Percentiles rank a stretch among this genome's conserved stretches.
Evolutionary conservation across 1,140 invertebrate genomes (phyloP).

Genomic region (Hyphantria cunea): DNA sequence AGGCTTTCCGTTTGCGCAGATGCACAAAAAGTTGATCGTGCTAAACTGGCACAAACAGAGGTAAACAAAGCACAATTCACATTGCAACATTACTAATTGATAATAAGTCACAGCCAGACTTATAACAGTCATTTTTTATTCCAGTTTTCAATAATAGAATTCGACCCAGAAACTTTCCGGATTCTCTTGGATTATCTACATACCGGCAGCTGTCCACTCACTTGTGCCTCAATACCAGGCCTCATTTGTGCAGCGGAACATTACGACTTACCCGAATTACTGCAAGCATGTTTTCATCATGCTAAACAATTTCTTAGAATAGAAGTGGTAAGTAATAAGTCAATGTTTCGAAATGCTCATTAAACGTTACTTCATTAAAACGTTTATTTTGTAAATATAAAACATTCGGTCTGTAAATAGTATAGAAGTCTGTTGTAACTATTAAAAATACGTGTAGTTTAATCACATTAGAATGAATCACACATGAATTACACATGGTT

Average conservation of each 20-base stretch:
- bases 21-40: slow-evolving; percentile 95
- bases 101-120: no score
- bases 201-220: slow-evolving; percentile 94
- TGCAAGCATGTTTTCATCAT: slow-evolving; percentile 97
- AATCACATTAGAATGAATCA: no score
- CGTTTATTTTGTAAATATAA: no score
- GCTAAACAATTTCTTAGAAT: slow-evolving; percentile 96
- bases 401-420: no score
- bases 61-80: slow-evolving; percentile 73
- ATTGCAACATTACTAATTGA: background rate
- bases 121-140: slow-evolving; percentile 38
- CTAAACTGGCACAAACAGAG: slow-evolving; percentile 95
- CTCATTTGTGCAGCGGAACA: slow-evolving; percentile 97
- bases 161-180: slow-evolving; percentile 96
- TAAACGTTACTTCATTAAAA: no score
- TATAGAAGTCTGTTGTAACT: no score
- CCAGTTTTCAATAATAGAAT: slow-evolving; percentile 96
- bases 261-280: slow-evolving; percentile 94
- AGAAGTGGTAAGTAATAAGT: slow-evolving; percentile 87
- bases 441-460: no score
- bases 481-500: no score
- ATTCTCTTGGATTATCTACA: slow-evolving; percentile 95
- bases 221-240: slow-evolving; percentile 95
- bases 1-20: slow-evolving; percentile 95
- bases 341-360: background rate